These are phyloP conservation scores for Lochmaea crataegi DNA, from an alignment of 2,888 invertebrate species.

Conservation along the genomic window DNA sequence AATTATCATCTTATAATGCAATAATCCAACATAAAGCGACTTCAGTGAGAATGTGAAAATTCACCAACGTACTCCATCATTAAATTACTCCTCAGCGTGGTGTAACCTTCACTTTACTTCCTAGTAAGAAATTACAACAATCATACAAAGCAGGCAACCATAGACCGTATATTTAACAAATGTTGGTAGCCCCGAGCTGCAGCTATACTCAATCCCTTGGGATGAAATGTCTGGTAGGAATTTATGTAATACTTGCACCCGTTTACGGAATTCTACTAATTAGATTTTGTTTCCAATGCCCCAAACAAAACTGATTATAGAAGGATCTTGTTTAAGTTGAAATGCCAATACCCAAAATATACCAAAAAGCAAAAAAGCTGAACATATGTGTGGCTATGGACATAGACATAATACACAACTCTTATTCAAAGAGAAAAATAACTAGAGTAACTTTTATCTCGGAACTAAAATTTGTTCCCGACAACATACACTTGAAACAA, in stretches of 20 bases:
- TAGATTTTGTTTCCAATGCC: not conserved
- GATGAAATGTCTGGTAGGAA: slow-evolving; percentile 30
- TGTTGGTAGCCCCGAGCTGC: not conserved
- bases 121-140: not conserved
- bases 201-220: slow-evolving; percentile 21
- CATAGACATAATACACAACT: no score
- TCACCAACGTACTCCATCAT: not conserved
- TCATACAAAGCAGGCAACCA: not conserved
- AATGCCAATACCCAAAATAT: no score
- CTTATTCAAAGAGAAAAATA: no score
- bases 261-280: slow-evolving; percentile 36
- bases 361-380: no score
- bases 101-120: not conserved
- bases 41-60: not conserved
- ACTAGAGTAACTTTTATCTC: no score
- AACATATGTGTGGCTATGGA: no score
- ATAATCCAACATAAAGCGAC: no score
- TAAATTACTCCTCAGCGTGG: not conserved
- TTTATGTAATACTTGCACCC: slow-evolving; percentile 36
- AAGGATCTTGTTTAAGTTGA: not conserved
- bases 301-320: not conserved
- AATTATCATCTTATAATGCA: no score
- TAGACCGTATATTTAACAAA: not conserved
- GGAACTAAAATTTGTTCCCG: no score
- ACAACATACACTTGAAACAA: no score